phyloP scores from a whole-genome alignment of 2,888 invertebrate species.

The Epirrhoe tristata region DNA sequence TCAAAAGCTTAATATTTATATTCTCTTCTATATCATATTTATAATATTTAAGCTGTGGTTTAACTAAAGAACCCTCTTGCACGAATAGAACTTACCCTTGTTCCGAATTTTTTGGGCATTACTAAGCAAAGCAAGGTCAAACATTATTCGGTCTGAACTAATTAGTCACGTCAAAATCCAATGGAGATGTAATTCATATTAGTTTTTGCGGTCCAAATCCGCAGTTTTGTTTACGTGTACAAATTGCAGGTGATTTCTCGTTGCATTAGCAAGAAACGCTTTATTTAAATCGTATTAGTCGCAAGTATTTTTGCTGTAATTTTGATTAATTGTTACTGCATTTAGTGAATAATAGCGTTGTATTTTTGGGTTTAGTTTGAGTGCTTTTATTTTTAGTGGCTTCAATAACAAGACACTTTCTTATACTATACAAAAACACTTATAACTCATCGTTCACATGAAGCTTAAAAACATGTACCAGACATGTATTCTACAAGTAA shows the following conservation, averaged over 20 bases:
- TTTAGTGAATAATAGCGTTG: neutral
- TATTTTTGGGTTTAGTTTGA: neutral
- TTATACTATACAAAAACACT: too few relatives aligned
- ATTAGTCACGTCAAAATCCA: slow-evolving; percentile 75
- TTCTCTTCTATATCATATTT: too few relatives aligned
- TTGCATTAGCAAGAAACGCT: slow-evolving; percentile 29
- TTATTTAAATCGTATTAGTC: slow-evolving; percentile 27
- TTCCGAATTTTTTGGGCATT: slow-evolving; percentile 51
- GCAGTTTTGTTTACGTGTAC: slow-evolving; percentile 47
- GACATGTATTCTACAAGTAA: too few relatives aligned
- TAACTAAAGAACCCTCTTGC: neutral
- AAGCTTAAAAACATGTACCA: too few relatives aligned
- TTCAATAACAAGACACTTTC: too few relatives aligned
- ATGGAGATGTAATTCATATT: slow-evolving; percentile 71
- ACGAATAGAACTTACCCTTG: slow-evolving; percentile 15
- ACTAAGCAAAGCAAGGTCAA: slow-evolving; percentile 57
- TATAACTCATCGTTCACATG: too few relatives aligned
- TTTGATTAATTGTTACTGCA: neutral
- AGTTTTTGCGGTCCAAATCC: slow-evolving; percentile 53
- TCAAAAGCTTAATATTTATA: too few relatives aligned
- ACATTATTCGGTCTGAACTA: slow-evolving; percentile 64
- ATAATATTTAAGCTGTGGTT: too few relatives aligned
- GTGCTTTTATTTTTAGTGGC: neutral
- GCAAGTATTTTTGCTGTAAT: neutral
- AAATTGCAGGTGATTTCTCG: slow-evolving; percentile 26